These are phyloP conservation scores for Octonoba sinensis DNA, from an alignment of 2,888 invertebrate genomes.

Conservation along the genomic window DNA sequence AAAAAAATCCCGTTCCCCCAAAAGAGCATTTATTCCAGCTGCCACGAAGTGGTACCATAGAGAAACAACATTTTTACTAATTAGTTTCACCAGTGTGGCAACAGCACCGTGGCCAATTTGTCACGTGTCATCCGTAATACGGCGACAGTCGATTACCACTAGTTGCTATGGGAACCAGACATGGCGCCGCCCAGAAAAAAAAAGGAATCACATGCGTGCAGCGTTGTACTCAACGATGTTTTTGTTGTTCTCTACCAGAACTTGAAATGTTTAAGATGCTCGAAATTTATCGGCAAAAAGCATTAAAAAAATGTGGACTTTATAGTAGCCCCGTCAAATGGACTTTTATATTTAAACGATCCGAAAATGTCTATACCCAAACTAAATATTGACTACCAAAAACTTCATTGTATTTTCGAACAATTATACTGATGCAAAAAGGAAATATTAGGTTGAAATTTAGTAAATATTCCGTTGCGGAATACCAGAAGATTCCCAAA, in stretches of 20 bases:
- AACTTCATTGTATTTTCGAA: too few species aligned
- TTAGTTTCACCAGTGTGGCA: conserved; percentile 57
- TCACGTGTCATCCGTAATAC: conserved; percentile 59
- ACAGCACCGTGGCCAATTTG: conserved; percentile 54
- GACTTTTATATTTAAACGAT: too few species aligned
- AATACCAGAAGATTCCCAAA: too few species aligned
- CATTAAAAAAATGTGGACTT: not conserved
- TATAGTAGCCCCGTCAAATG: too few species aligned
- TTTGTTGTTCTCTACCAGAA: not conserved
- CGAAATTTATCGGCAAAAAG: not conserved
- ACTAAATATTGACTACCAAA: too few species aligned
- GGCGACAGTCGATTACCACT: conserved; percentile 57
- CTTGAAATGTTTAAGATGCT: conserved; percentile 10
- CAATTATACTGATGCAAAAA: too few species aligned
- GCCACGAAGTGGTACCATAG: conserved; percentile 6
- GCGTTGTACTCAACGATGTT: not conserved
- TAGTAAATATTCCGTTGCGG: too few species aligned
- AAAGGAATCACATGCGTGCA: not conserved
- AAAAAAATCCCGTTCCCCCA: not conserved
- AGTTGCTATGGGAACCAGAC: conserved; percentile 45
- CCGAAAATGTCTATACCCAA: too few species aligned
- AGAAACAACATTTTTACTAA: conserved; percentile 57
- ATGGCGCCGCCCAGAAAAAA: conserved; percentile 35
- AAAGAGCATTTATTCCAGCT: conserved; percentile 36
- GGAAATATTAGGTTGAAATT: too few species aligned